Evolutionary conservation across 2,888 invertebrate species (phyloP).

Genomic region (Megaustenia siamemsis): DNA sequence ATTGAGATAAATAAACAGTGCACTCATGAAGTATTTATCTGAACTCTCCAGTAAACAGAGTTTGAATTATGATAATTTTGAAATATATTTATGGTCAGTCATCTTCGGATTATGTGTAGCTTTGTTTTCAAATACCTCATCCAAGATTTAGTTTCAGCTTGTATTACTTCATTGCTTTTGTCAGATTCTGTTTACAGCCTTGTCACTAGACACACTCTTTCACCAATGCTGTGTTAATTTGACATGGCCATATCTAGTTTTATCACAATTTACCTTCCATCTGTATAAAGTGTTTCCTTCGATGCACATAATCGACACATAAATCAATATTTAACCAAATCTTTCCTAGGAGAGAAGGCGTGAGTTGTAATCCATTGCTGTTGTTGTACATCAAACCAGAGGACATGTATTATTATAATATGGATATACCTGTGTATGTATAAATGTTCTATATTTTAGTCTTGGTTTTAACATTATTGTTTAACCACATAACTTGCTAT

Average conservation of each 20-base stretch:
- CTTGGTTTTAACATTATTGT: conserved; percentile 42
- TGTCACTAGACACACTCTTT: background rate
- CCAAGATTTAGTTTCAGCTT: background rate
- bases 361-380: conserved; percentile 49
- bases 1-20: background rate
- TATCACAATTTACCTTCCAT: conserved; percentile 53
- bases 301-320: conserved; percentile 50
- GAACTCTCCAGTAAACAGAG: conserved; percentile 24
- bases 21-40: background rate
- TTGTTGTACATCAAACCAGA: conserved; percentile 49
- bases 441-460: conserved; percentile 50
- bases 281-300: conserved; percentile 47
- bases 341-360: conserved; percentile 46
- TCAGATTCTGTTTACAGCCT: too few species aligned
- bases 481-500: conserved; percentile 42
- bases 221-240: background rate
- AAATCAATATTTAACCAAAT: conserved; percentile 54
- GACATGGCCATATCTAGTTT: conserved; percentile 30
- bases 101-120: background rate
- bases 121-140: background rate
- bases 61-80: background rate
- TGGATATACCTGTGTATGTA: conserved; percentile 51
- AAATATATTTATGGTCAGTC: background rate
- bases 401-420: conserved; percentile 44
- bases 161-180: background rate